These are phyloP conservation scores for Torymus auratus DNA, from an alignment of 2,888 invertebrate species.

Conservation along the genomic window DNA sequence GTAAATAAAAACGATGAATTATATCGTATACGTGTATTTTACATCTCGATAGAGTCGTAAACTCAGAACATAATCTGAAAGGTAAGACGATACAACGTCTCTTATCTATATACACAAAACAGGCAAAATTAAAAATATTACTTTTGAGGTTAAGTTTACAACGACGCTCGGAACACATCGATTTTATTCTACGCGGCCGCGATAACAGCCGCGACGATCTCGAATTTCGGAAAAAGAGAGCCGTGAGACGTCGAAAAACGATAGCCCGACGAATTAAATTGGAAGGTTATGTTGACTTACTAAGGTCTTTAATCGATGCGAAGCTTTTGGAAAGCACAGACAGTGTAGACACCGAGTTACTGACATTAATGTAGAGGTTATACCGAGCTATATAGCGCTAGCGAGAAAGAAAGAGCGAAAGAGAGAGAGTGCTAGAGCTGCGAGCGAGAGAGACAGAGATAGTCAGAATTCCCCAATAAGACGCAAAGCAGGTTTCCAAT, in stretches of 20 bases:
- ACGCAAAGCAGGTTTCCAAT: constrained; percentile 33
- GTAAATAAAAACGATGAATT: constrained; percentile 52
- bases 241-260: neutral
- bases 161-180: constrained; percentile 5
- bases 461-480: no score
- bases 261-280: neutral
- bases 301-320: constrained; percentile 50
- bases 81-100: no score
- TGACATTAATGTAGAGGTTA: constrained; percentile 43
- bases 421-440: no score
- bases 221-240: neutral
- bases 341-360: constrained; percentile 16
- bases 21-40: no score
- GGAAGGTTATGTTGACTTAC: constrained; percentile 51
- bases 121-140: constrained; percentile 8
- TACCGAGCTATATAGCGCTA: neutral
- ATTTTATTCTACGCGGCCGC: constrained; percentile 2
- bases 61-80: no score
- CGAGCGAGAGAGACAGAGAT: no score
- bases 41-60: no score
- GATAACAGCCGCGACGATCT: neutral
- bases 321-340: constrained; percentile 45
- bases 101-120: no score
- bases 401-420: no score
- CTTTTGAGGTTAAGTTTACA: constrained; percentile 51